Base-by-base conservation (phyloP, 2,888 invertebrate species). In the Crioceris asparagi region DNA sequence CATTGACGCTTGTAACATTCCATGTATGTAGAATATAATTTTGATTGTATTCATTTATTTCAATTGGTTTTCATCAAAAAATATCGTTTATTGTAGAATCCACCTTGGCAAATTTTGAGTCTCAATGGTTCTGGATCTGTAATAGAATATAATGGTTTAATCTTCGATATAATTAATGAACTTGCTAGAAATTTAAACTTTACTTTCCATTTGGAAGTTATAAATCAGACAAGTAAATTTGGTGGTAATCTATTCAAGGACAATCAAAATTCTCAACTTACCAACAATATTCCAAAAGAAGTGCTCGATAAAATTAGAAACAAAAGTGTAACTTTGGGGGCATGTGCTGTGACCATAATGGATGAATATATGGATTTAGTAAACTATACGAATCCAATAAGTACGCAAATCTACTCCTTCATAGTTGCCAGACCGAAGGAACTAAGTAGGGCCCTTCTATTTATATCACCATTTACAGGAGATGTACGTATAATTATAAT, bases 71-170 rank as follows among this genome's bases (percentile, higher is more conserved):
- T 29, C 4, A 29, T 15, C 3, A 12, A 11, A 6, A 11, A 12
- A 11, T 25, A 25, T 25, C 12, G 11, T 4, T 25, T 7, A 30
- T 30, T 30, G 47, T 57, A 91, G 90, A 85, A 83, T 64, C 88
- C 90, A 1, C 90, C 90, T 0, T 91, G 90, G 88, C 84, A 87
- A 55, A 79, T 83, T 21, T 57, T 86, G 2, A 69, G 69, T 32
- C 61, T 65, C 1, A 77, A 79, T 48, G 69, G 70, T 34, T 68
- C 72, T 2, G 79, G 78, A 0, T 59, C 69, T 1, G 64, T 75
- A 1, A 60, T 69, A 0, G 67, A 69, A 35, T 79, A 77, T 52
- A 67, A 70, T 2, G 90, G 90, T 2, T 68, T 90, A 27, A 72
- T 83, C 15, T 84, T 90, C 53, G 85, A 90, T 53, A 76, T 91